Evolutionary conservation across 2,113 vertebrate species (phyloP).

Genomic region (Callaeas wilsoni): DNA sequence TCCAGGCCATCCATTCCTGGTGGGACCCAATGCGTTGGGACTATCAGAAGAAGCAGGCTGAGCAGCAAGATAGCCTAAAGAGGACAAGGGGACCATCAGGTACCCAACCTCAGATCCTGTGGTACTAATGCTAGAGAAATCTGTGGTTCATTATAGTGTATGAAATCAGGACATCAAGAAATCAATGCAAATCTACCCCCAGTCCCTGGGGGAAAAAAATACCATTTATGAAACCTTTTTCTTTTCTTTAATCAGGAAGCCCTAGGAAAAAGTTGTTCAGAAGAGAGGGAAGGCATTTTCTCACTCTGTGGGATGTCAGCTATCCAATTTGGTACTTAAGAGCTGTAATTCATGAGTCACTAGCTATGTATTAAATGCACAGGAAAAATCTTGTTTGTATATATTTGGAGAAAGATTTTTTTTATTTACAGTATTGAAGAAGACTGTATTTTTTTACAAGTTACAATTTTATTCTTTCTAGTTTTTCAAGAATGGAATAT

Average conservation of each 20-base stretch:
- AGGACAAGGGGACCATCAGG: neutral
- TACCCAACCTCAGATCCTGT: neutral
- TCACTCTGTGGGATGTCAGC: neutral
- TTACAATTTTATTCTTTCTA: neutral
- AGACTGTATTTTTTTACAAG: neutral
- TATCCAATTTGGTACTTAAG: neutral
- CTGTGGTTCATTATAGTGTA: neutral
- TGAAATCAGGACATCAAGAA: neutral
- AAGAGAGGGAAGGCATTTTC: neutral
- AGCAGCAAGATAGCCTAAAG: neutral
- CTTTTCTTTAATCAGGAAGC: neutral
- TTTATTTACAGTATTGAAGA: neutral
- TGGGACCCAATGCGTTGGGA: neutral
- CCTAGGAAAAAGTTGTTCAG: neutral
- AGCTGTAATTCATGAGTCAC: neutral
- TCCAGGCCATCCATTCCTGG: neutral
- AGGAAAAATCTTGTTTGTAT: neutral
- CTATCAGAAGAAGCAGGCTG: neutral
- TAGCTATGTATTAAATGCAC: neutral
- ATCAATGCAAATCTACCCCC: neutral
- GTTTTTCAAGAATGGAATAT: neutral
- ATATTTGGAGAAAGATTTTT: neutral
- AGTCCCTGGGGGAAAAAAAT: fast-evolving
- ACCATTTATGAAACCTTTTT: neutral
- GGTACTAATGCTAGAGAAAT: neutral